phyloP scores from a whole-genome alignment of 37 sponge, comb jelly and placozoan genomes.

The Diacarnus erythraeanus region DNA sequence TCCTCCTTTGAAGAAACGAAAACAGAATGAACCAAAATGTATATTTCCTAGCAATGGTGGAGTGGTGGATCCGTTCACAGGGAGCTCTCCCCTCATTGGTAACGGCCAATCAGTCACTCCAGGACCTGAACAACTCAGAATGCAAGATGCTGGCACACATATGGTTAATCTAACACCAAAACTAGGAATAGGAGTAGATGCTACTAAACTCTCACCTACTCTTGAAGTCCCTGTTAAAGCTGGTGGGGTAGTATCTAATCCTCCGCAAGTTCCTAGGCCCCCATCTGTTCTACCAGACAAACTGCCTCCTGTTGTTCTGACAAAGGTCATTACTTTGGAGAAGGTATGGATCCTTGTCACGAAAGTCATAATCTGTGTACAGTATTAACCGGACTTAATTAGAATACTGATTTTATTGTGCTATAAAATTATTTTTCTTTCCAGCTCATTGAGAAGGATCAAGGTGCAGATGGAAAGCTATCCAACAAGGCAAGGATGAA shows the following conservation, averaged over 20 bases:
- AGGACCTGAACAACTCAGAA: no score
- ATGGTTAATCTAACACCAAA: not conserved
- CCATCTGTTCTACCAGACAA: slow-evolving; percentile 48
- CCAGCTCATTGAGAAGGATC: slow-evolving; percentile 32
- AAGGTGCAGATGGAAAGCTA: slow-evolving; percentile 42
- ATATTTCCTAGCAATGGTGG: not conserved
- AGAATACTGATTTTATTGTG: not conserved
- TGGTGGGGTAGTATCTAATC: not conserved
- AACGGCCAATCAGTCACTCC: not conserved
- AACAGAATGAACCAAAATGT: not conserved
- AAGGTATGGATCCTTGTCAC: slow-evolving; percentile 25
- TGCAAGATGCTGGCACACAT: not conserved
- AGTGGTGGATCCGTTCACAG: not conserved
- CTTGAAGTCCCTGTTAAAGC: not conserved
- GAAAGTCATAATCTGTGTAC: no score
- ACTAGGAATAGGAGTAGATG: not conserved
- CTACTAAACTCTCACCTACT: no score
- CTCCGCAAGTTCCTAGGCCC: slow-evolving; percentile 5
- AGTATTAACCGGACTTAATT: not conserved
- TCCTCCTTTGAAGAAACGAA: slow-evolving; percentile 11
- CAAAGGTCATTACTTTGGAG: slow-evolving; percentile 21
- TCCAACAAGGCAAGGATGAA: slow-evolving; percentile 32
- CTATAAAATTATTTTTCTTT: no score
- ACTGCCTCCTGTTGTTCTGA: slow-evolving; percentile 15
- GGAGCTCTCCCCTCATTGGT: not conserved